Base-by-base conservation (phyloP, 2,888 invertebrate species). In the Theretra japonica region DNA sequence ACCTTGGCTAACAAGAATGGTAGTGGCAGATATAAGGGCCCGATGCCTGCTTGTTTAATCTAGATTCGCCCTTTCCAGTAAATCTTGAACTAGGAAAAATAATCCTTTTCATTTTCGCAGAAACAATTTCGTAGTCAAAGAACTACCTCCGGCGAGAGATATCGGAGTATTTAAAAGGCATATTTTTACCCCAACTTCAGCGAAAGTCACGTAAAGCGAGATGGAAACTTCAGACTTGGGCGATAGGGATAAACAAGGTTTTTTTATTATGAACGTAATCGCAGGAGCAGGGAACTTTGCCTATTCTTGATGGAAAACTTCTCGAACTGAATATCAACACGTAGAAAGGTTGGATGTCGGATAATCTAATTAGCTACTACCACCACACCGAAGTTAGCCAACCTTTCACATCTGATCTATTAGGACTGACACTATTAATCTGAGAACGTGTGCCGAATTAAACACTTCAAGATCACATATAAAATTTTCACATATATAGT, bases 241-340 rank as follows among this genome's bases (percentile, higher is more conserved):
- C 71, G 74, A 77, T 69, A 75, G 73, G 77, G 72, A 76, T 74
- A 75, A 76, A 79, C 69, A 73, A 76, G 76, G 72, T 65, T 75
- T 79, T 53, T 75, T 68, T 53, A 68, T 72, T 70, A 73, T 70
- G 70, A 73, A 71, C 62, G 69, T 74, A 74, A 56, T 69, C 41
- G 23, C 70, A 69, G 72, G 21, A 33, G 65, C 8, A 41, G 48
- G 23, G 33, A 60, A 60, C 23, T 65, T 48, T 48, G 3, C 23
- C 65, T 48, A 48, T 65, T 65, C 65, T 65, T 65, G 65, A 65
- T 65, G 65, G 7, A 48, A 65, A 65, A 48, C 65, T 65, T 65
- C 25, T 23, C 17, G 23, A 48, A 41, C 23, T 33, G 65, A 65
- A 65, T 65, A 65, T 65, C 48, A 25, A 65, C 65, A 48, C 48